Percentiles rank a stretch among this genome's conserved stretches.
These are phyloP conservation scores for Cyanocitta stelleri DNA, from an alignment of 2,113 vertebrate species.

Conservation along the genomic window DNA sequence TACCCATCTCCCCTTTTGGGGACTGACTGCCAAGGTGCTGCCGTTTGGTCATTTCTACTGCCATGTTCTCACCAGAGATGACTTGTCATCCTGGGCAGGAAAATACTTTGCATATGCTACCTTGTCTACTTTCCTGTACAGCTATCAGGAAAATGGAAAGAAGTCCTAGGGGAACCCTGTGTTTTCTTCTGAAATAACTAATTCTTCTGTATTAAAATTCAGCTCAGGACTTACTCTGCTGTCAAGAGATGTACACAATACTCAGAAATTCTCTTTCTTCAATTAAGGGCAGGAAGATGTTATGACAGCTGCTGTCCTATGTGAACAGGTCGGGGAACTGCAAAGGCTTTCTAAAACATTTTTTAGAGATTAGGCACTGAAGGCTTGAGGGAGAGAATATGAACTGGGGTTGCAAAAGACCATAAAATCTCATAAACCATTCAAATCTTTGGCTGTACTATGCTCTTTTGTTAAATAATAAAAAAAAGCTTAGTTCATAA, in stretches of 20 bases:
- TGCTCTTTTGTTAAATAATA: constrained; percentile 19
- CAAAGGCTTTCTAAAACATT: constrained; percentile 28
- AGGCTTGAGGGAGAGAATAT: constrained; percentile 15
- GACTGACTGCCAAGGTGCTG: not conserved
- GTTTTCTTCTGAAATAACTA: not conserved
- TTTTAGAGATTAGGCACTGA: constrained; percentile 32
- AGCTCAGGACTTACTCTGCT: not conserved
- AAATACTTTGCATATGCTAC: not conserved
- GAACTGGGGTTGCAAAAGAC: constrained; percentile 33
- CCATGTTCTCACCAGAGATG: not conserved
- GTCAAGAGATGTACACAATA: not conserved
- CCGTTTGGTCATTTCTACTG: not conserved
- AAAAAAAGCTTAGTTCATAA: not conserved
- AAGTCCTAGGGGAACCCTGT: not conserved
- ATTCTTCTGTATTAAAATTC: constrained; percentile 11
- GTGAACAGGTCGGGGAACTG: not conserved
- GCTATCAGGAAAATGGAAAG: not conserved
- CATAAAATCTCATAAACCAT: constrained; percentile 40
- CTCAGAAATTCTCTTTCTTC: not conserved
- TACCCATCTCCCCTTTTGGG: rapidly evolving
- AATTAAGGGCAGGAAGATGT: constrained; percentile 26
- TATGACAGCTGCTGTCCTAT: constrained; percentile 48
- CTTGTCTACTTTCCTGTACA: not conserved
- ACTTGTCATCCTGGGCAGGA: not conserved
- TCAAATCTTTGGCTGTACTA: constrained; percentile 23